Evolutionary conservation across 2,888 invertebrate species (phyloP).

Genomic region (Zygothrica quintamaculata): DNA sequence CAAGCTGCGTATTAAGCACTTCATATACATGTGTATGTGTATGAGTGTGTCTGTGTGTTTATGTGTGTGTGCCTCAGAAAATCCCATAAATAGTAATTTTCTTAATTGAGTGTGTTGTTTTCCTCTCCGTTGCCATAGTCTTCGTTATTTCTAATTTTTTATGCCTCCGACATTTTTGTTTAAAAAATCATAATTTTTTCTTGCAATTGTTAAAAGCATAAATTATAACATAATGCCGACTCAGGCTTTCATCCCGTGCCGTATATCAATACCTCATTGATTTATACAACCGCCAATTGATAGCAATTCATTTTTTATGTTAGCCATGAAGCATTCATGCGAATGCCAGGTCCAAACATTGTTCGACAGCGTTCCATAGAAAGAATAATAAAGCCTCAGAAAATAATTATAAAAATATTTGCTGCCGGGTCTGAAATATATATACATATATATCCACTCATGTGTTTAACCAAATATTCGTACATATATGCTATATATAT

Average conservation of each 20-base stretch:
- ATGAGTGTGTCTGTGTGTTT: constrained; percentile 4
- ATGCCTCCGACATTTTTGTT: constrained; percentile 37
- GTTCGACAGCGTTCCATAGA: constrained; percentile 29
- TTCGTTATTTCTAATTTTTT: constrained; percentile 41
- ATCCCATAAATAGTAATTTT: constrained; percentile 75
- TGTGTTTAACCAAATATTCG: constrained; percentile 14
- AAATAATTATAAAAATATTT: constrained; percentile 66
- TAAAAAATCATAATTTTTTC: constrained; percentile 51
- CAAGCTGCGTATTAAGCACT: constrained; percentile 20
- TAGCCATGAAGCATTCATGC: constrained; percentile 4
- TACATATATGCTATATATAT: constrained; percentile 1
- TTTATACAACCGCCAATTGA: constrained; percentile 54
- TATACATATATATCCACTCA: too few relatives aligned
- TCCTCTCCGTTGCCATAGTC: not conserved
- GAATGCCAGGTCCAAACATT: constrained; percentile 6
- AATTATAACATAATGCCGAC: constrained; percentile 49
- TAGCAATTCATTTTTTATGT: constrained; percentile 8
- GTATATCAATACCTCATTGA: constrained; percentile 55
- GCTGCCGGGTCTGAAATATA: constrained; percentile 34
- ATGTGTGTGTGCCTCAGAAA: constrained; percentile 40
- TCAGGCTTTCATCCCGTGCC: constrained; percentile 25
- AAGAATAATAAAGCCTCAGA: constrained; percentile 54
- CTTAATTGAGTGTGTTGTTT: constrained; percentile 67
- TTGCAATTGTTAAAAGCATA: constrained; percentile 48
- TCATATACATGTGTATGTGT: constrained; percentile 7